phyloP scores from a whole-genome alignment of 2,797 vertebrate species.

The Triplophysa bombifrons region DNA sequence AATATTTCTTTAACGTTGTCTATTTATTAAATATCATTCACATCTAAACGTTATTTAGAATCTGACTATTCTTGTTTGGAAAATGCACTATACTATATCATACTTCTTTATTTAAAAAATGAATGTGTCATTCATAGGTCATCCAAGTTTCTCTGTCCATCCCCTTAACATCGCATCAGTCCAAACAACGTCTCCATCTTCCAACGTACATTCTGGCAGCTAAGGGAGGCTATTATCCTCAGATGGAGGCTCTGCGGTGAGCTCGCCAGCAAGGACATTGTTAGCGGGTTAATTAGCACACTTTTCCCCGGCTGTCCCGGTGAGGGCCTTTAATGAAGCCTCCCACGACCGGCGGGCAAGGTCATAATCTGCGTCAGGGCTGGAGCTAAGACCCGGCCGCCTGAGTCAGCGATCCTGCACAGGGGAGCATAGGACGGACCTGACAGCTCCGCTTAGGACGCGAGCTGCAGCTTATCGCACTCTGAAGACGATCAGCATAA shows the following conservation, averaged over 20 bases:
- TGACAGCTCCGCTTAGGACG: slow-evolving; percentile 74
- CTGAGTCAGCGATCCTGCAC: slow-evolving; percentile 85
- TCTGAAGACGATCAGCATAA: slow-evolving; percentile 73
- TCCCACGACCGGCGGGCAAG: slow-evolving; percentile 71
- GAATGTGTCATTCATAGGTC: slow-evolving; percentile 26
- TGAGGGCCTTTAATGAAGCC: slow-evolving; percentile 75
- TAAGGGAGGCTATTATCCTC: slow-evolving; percentile 76
- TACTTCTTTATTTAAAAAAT: too few species aligned
- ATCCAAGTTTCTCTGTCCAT: slow-evolving; percentile 55
- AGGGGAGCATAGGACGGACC: slow-evolving; percentile 62
- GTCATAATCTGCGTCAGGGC: slow-evolving; percentile 70
- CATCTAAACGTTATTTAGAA: not conserved
- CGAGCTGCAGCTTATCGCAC: slow-evolving; percentile 72
- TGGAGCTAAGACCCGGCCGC: slow-evolving; percentile 75
- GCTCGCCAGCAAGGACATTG: slow-evolving; percentile 78
- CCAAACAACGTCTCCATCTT: slow-evolving; percentile 72
- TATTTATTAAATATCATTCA: not conserved
- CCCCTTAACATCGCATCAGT: slow-evolving; percentile 69
- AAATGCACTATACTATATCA: not conserved
- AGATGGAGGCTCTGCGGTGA: slow-evolving; percentile 70
- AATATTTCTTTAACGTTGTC: not conserved
- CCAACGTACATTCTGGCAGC: slow-evolving; percentile 73
- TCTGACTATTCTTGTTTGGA: not conserved
- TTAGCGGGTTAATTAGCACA: slow-evolving; percentile 80
- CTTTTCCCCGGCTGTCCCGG: slow-evolving; percentile 71